Evolutionary conservation across 2,888 invertebrate genomes (phyloP).

Genomic region (Sesamia inferens): DNA sequence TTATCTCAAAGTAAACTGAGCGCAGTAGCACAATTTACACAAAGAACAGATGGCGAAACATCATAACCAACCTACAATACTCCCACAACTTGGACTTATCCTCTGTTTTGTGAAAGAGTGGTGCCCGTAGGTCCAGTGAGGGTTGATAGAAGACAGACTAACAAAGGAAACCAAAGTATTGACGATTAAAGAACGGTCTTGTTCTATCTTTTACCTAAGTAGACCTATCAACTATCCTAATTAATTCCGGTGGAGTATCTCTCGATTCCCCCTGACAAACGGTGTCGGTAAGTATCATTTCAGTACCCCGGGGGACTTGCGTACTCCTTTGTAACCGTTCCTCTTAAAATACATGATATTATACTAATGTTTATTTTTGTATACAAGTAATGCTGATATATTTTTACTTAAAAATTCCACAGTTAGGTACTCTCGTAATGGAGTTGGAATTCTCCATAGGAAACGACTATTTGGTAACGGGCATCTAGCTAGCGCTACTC

Average conservation of each 20-base stretch:
- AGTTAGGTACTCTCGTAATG: too few species aligned
- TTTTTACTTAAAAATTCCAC: neutral
- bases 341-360: neutral
- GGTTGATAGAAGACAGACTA: neutral
- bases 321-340: neutral
- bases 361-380: neutral
- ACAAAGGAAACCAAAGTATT: slow-evolving; percentile 18
- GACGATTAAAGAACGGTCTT: slow-evolving; percentile 4
- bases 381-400: too few species aligned
- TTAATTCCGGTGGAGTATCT: slow-evolving; percentile 3
- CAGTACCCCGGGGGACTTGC: neutral
- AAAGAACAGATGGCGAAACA: neutral
- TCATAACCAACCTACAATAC: neutral
- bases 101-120: neutral
- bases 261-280: slow-evolving; percentile 14
- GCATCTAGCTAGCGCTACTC: neutral
- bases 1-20: too few species aligned
- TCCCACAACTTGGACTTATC: neutral
- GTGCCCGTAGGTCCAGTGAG: neutral
- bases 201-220: neutral
- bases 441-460: neutral
- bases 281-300: neutral
- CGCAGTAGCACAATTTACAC: neutral
- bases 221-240: slow-evolving; percentile 2
- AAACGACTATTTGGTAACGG: neutral